Evolutionary conservation across 2,888 invertebrate genomes (phyloP), one percentile per base, ranked within the genome.

Genomic region (Globia sparganii): DNA sequence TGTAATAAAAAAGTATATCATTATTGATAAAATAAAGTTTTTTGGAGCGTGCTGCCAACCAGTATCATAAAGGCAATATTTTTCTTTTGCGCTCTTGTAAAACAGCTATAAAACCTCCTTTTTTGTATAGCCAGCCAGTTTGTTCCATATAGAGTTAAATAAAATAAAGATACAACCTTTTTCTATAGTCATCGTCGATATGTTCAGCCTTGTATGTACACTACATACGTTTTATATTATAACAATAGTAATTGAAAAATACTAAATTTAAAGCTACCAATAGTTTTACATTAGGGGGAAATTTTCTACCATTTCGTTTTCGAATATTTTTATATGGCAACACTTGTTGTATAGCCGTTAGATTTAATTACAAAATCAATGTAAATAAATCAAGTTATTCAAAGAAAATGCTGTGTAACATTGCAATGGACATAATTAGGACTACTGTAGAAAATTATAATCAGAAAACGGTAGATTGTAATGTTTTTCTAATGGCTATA

Each of bases 131-230:
- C 56, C 61, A 77, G 15, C 43, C 28, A 61, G 6, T 53, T 72
- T 8, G 1, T 59, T 77, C 15, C 31, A 53, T 46, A 53, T n/a
- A 66, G 31, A 11, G 28, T 37, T 28, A 77, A 70, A 59, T 34
- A 61, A 78, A 83, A 77, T 28, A 68, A 89, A 49, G 37, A 53
- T 91, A 92, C 92, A 91, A 92, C 92, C 92, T 85, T 88, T 77
- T 66, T 43, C 40, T 79, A 76, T 81, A 74, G 75, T 75, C 84
- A 69, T 79, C 80, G 75, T 87, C 81, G 92, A 92, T 92, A 93
- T 93, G 91, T 93, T 91, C 91, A 92, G 90, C 91, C 90, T 91
- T 90, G 88, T 81, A 88, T 87, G 69, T 87, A 88, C 59, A 86
- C 81, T 81, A 88, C 80, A 78, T 85, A 84, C 81, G 49, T 82